phyloP scores from a whole-genome alignment of 1,140 invertebrate genomes.

The Drosophila nigrodunni region DNA sequence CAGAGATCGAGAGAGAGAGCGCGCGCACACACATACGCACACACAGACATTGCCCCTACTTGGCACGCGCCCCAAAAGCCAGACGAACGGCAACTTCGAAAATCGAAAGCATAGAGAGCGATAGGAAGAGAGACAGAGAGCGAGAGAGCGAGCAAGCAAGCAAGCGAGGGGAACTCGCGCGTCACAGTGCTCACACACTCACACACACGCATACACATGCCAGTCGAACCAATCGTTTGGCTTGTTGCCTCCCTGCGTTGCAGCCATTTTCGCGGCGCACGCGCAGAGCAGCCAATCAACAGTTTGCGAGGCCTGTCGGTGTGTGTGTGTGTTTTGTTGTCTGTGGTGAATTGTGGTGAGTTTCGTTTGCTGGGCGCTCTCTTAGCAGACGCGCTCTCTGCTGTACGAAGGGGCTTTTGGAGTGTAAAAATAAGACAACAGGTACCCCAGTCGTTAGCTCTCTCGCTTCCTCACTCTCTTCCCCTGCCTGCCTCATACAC shows the following conservation, averaged over 20 bases:
- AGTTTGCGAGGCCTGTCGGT: conserved; percentile 74
- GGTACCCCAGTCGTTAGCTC: conserved; percentile 56
- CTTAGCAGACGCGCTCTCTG: conserved; percentile 23
- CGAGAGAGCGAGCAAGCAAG: conserved; percentile 14
- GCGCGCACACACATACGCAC: conserved; percentile 22
- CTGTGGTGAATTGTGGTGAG: conserved; percentile 46
- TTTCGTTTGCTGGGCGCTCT: conserved; percentile 25
- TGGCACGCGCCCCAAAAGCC: conserved; percentile 66
- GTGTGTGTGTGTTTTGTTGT: neutral
- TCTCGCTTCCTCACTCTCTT: neutral
- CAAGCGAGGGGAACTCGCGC: conserved; percentile 65
- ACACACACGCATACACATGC: conserved; percentile 16
- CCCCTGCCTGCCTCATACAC: conserved; percentile 4
- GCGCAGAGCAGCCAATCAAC: conserved; percentile 84
- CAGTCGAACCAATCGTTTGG: conserved; percentile 68
- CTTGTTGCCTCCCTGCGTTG: conserved; percentile 76
- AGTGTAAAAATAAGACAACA: conserved; percentile 77
- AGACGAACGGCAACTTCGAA: conserved; percentile 60
- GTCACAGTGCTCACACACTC: conserved; percentile 48
- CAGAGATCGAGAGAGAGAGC: conserved; percentile 14
- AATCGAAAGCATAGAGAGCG: conserved; percentile 31
- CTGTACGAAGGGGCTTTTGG: conserved; percentile 39
- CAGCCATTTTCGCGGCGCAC: conserved; percentile 84
- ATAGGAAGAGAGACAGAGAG: conserved; percentile 6
- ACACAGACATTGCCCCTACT: conserved; percentile 53